These are phyloP conservation scores for Amblyteles armatorius DNA, from an alignment of 2,888 invertebrate species.

Conservation along the genomic window DNA sequence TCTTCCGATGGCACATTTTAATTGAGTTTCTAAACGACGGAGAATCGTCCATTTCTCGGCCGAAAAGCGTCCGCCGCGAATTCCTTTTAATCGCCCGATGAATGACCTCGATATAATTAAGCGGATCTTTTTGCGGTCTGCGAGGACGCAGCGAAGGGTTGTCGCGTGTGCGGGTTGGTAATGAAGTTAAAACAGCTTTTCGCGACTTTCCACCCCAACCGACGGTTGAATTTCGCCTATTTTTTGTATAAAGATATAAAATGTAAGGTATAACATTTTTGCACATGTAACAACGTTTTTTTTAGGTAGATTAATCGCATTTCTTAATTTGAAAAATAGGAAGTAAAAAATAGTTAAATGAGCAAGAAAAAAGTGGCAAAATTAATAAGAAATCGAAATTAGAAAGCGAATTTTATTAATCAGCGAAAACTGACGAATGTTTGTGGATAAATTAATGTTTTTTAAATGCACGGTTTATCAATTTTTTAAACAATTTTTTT, in stretches of 20 bases:
- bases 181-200: slow-evolving; percentile 19
- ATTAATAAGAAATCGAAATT: neutral
- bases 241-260: neutral
- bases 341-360: neutral
- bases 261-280: neutral
- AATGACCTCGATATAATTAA: slow-evolving; percentile 27
- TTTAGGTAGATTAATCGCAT: neutral
- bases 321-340: neutral
- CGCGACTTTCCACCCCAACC: neutral
- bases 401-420: too few relatives aligned
- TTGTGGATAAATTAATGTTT: neutral
- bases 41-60: neutral
- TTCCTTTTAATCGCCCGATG: neutral
- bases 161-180: slow-evolving; percentile 28
- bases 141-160: slow-evolving; percentile 18
- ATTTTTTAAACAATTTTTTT: neutral
- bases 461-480: neutral
- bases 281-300: neutral
- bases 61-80: neutral
- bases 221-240: neutral
- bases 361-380: neutral
- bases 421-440: neutral
- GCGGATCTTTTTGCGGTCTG: slow-evolving; percentile 1
- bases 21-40: slow-evolving; percentile 1
- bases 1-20: slow-evolving; percentile 9